Evolutionary conservation across 2,888 invertebrate species (phyloP), one percentile per base, ranked within the genome.

Genomic region (Cecidostiba fungosa): DNA sequence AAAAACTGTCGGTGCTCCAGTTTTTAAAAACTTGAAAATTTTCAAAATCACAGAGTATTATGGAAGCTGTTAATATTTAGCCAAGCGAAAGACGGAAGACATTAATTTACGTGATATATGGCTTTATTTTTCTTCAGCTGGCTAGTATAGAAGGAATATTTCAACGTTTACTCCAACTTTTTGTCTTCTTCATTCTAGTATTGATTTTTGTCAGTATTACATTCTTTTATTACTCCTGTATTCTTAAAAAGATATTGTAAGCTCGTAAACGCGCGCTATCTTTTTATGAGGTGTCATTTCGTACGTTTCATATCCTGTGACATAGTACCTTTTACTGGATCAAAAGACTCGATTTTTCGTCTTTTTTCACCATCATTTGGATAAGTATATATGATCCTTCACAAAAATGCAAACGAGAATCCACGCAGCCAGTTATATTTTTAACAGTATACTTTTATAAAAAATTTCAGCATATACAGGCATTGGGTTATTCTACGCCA

Each of bases 211-310:
- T 43, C 72, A 14, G 23, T 29, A 66, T 66, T 66, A 26, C 66
- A 66, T 26, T 66, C 66, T 50, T 79, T 59, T 72, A 29, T 6
- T 54, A 26, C 29, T n/a, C 12, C 36, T 10, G 19, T 70, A 77
- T 78, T 70, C 62, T 74, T 84, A 32, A 62, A 62, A 78, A 59
- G 8, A 43, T 66, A 36, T 66, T 74, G 73, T 72, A 74, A 78
- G 73, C 70, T 74, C 84, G 73, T 78, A 84, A 84, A 78, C 26
- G 32, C 29, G 32, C n/a, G 39, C 6, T 79, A 39, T 26, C 66
- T 16, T 84, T 84, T 84, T 79, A 84, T 43, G 69, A 70, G 54
- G 74, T 69, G 50, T 32, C 69, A 79, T 54, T 69, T 69, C 39
- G 36, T 74, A 66, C 39, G 26, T 84, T 66, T 79, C 74, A 69